These are phyloP conservation scores for Hippocampus barbouri DNA, from an alignment of 2,113 vertebrate species.

Conservation along the genomic window DNA sequence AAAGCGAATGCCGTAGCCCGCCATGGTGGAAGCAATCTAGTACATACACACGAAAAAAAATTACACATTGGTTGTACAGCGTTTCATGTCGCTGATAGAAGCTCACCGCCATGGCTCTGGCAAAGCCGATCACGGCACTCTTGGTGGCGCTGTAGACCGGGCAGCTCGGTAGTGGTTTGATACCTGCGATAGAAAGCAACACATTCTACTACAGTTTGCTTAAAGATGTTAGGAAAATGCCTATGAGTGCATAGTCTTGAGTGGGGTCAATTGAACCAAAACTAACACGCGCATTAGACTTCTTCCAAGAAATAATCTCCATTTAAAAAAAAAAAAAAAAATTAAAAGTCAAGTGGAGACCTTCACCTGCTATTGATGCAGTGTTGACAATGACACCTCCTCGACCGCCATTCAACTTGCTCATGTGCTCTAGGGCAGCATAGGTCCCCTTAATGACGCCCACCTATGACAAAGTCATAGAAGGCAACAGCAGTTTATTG, in stretches of 20 bases:
- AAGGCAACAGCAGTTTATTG: not conserved
- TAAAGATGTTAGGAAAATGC: too few species aligned
- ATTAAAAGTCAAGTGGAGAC: not conserved
- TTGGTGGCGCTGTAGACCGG: slow-evolving; percentile 74
- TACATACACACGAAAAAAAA: not conserved
- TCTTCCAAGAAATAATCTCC: too few species aligned
- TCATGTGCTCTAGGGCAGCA: slow-evolving; percentile 73
- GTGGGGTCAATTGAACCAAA: too few species aligned
- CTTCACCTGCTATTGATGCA: slow-evolving; percentile 65
- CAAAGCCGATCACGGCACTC: slow-evolving; percentile 68
- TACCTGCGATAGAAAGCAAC: slow-evolving; percentile 36
- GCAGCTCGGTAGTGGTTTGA: slow-evolving; percentile 38
- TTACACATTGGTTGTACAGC: too few species aligned
- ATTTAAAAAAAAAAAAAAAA: not conserved
- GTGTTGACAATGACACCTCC: slow-evolving; percentile 71
- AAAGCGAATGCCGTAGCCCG: slow-evolving; percentile 60
- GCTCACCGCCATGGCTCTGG: slow-evolving; percentile 66
- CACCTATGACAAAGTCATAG: slow-evolving; percentile 37
- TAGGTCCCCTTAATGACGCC: slow-evolving; percentile 63
- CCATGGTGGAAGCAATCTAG: slow-evolving; percentile 36
- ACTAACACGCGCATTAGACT: too few species aligned
- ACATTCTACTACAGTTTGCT: too few species aligned
- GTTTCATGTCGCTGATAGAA: not conserved
- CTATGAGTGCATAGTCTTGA: too few species aligned
- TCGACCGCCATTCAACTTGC: slow-evolving; percentile 53